Evolutionary conservation across 2,888 invertebrate genomes (phyloP).

Genomic region (Imbricaverruca yamaguchii): DNA sequence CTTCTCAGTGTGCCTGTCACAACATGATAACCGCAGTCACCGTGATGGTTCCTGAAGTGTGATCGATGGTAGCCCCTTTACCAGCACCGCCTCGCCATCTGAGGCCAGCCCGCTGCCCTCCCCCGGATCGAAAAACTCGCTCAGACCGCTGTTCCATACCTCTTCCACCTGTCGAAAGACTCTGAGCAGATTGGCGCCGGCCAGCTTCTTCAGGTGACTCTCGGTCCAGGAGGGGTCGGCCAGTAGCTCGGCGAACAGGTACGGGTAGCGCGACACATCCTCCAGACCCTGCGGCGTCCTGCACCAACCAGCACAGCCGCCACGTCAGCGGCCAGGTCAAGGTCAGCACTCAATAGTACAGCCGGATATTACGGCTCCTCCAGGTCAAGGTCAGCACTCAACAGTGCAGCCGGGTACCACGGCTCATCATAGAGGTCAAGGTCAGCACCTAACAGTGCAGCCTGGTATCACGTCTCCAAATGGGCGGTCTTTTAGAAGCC

Average conservation of each 20-base stretch:
- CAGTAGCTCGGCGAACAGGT: constrained; percentile 66
- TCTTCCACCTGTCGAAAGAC: constrained; percentile 63
- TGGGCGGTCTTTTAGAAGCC: too few relatives aligned
- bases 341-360: too few relatives aligned
- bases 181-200: constrained; percentile 65
- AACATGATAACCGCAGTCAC: not conserved
- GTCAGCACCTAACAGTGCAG: too few relatives aligned
- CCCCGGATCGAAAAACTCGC: too few relatives aligned
- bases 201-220: constrained; percentile 67
- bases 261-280: constrained; percentile 69
- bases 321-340: too few relatives aligned
- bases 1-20: not conserved
- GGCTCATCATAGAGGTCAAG: too few relatives aligned
- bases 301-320: constrained; percentile 28
- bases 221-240: constrained; percentile 68
- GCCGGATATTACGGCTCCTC: too few relatives aligned
- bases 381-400: too few relatives aligned
- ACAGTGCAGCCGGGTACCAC: too few relatives aligned
- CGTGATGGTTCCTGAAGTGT: not conserved
- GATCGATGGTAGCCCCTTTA: not conserved
- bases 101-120: too few relatives aligned
- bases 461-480: too few relatives aligned
- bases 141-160: constrained; percentile 37
- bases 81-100: constrained; percentile 5
- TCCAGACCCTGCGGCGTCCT: constrained; percentile 75